phyloP scores from a whole-genome alignment of 2,888 invertebrate genomes.

The Scaptodrosophila latifasciaeformis region DNA sequence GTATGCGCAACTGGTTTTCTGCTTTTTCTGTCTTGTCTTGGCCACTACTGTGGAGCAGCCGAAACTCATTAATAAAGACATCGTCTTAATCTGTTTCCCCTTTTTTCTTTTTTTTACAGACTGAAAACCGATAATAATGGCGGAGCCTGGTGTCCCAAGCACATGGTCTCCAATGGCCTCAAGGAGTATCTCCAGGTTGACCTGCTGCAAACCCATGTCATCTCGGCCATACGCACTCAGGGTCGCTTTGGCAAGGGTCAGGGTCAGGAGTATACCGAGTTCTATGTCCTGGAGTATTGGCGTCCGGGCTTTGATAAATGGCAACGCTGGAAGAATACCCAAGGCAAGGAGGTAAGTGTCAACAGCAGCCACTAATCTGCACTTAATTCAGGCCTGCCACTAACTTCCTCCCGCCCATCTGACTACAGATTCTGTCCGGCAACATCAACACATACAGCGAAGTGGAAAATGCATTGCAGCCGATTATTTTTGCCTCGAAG shows the following conservation, averaged over 20 bases:
- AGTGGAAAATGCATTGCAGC: constrained; percentile 83
- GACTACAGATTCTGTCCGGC: constrained; percentile 82
- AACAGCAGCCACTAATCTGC: background rate
- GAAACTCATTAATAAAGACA: constrained; percentile 53
- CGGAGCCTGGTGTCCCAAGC: constrained; percentile 90
- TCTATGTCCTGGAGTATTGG: constrained; percentile 87
- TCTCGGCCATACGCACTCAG: constrained; percentile 85
- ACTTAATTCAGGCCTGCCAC: background rate
- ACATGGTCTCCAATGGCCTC: constrained; percentile 82
- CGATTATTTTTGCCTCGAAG: constrained; percentile 85
- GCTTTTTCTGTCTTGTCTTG: constrained; percentile 3
- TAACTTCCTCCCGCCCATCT: constrained; percentile 1
- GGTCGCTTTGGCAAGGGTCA: constrained; percentile 89
- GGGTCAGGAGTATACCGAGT: constrained; percentile 87
- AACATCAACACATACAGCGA: constrained; percentile 88
- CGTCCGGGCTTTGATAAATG: constrained; percentile 82
- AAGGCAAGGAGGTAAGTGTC: constrained; percentile 81
- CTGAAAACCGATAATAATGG: constrained; percentile 85
- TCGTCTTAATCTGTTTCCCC: constrained; percentile 6
- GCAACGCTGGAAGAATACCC: constrained; percentile 84
- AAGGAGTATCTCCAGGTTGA: constrained; percentile 87
- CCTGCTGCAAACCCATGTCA: constrained; percentile 79
- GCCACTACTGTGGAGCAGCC: background rate
- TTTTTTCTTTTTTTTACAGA: constrained; percentile 75
- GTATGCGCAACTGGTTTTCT: constrained; percentile 43